Base-by-base conservation (phyloP, 2,888 invertebrate genomes). In the Macropis europaea region DNA sequence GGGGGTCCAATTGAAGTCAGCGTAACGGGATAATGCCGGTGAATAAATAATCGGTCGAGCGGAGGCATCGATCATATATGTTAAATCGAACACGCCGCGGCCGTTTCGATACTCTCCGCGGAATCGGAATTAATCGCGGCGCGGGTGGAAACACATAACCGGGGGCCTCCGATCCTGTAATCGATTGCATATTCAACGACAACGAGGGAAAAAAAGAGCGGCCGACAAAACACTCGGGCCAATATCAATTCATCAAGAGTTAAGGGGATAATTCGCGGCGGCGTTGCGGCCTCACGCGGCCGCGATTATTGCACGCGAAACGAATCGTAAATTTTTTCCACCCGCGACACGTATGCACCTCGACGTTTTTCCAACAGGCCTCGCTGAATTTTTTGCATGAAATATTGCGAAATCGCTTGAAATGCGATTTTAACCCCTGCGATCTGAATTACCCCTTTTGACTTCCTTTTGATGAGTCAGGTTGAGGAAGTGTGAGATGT, bases 131-230 rank as follows among this genome's bases (percentile, higher is more conserved):
- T 69, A 69, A 69, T 68, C 69, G 56, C 40, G 32, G 54, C 54
- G 38, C 42, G 42, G 9, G 69, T 45, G 42, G 71, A 30, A 34
- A 38, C 32, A 30, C 56, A 42, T 19, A 36, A 26, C 38, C 15
- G 24, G 42, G 43, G 45, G 50, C 36, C 70, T 22, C 67, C 48
- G 68, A 67, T 67, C 57, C 47, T 70, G 71, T 60, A 68, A 69
- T 69, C 69, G 68, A 69, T 69, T 69, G 69, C 69, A 69, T 69
- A 69, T 69, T 69, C 69, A 69, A 68, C 69, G 69, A 50, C 43
- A 26, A 30, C 34, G 47, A 47, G 22, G 17, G 17, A 7, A 30
- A 56, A 56, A 53, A 43, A 28, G 50, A 56, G 28, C 56, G 56
- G 69, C n/a, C 30, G 48, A 48, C 53, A 53, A 63, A 72, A 73